Evolutionary conservation across 2,888 invertebrate genomes (phyloP).

Genomic region (Polymixis flavicincta): DNA sequence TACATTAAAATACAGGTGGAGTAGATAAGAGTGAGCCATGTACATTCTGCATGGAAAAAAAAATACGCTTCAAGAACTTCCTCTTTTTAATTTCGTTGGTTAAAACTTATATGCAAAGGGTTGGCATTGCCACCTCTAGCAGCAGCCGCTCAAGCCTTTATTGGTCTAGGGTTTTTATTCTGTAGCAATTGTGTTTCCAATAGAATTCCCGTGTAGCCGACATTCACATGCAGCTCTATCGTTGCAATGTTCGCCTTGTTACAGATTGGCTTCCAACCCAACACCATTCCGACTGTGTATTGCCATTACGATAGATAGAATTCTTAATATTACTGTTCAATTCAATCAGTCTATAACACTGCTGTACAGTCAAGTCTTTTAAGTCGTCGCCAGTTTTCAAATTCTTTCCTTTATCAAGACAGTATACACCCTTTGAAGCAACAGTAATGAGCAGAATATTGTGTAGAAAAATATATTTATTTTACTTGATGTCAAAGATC

Average conservation of each 20-base stretch:
- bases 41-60: too few relatives aligned
- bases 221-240: conserved; percentile 23
- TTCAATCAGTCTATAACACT: not conserved
- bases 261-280: conserved; percentile 32
- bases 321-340: conserved; percentile 15
- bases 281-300: conserved; percentile 4
- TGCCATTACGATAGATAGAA: conserved; percentile 9
- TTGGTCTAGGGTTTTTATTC: not conserved
- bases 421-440: not conserved
- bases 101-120: not conserved
- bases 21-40: too few relatives aligned
- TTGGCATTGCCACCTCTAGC: not conserved
- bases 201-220: conserved; percentile 12
- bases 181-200: conserved; percentile 46
- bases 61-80: too few relatives aligned
- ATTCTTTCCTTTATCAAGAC: not conserved
- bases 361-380: not conserved
- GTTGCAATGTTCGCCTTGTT: conserved; percentile 25
- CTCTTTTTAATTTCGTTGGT: too few relatives aligned
- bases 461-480: too few relatives aligned
- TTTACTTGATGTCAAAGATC: not conserved
- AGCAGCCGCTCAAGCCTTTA: not conserved
- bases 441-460: too few relatives aligned
- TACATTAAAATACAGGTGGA: too few relatives aligned
- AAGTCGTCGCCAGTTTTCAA: not conserved